These are phyloP conservation scores for Tricholaema leucomelas DNA, from an alignment of 2,113 vertebrate species.

Conservation along the genomic window DNA sequence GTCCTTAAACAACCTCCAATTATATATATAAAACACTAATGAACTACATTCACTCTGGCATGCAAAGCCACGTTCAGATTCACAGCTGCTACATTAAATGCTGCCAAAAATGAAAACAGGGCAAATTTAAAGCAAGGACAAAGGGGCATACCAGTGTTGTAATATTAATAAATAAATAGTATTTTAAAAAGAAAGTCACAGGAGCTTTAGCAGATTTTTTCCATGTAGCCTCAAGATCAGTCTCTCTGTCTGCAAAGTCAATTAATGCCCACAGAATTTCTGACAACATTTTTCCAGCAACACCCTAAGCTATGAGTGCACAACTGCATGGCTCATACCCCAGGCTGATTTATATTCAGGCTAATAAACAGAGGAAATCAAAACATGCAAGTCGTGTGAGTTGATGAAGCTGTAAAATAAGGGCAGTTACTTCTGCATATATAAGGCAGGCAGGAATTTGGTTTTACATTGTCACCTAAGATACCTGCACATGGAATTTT, in stretches of 20 bases:
- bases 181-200: background rate
- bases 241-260: conserved; percentile 7
- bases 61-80: background rate
- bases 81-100: conserved; percentile 20
- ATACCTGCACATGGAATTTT: background rate
- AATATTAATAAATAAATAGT: background rate
- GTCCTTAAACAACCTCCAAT: conserved; percentile 7
- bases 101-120: conserved; percentile 37
- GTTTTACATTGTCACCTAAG: background rate
- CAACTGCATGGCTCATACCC: background rate
- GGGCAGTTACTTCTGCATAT: background rate
- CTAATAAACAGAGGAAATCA: background rate
- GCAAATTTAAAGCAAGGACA: conserved; percentile 54
- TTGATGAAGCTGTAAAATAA: background rate
- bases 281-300: conserved; percentile 27
- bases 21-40: background rate
- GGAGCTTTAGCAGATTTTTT: conserved; percentile 15
- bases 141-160: background rate
- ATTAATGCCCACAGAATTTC: conserved; percentile 5
- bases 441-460: background rate
- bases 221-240: background rate
- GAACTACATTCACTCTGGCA: conserved; percentile 2
- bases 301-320: background rate
- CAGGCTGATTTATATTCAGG: background rate
- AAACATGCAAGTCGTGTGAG: background rate